Evolutionary conservation across 2,797 vertebrate genomes (phyloP).

Genomic region (Protosalanx chinensis): DNA sequence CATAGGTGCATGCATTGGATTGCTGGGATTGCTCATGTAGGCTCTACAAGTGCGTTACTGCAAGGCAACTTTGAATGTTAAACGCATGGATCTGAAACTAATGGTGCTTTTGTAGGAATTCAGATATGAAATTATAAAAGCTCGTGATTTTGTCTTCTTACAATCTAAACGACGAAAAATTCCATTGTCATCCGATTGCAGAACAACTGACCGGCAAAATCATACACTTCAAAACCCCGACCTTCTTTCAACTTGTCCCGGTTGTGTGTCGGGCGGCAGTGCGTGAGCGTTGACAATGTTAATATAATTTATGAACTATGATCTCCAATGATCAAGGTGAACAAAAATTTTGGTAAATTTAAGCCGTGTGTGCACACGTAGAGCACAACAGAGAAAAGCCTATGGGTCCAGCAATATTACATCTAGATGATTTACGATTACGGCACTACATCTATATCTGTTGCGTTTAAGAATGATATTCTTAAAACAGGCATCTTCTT

Average conservation of each 20-base stretch:
- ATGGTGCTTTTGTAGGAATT: background rate
- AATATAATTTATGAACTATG: too few species aligned
- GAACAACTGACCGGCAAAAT: background rate
- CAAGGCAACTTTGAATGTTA: background rate
- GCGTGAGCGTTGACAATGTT: too few species aligned
- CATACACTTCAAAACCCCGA: background rate
- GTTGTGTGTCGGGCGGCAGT: background rate
- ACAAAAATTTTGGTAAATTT: too few species aligned
- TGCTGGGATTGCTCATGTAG: slow-evolving; percentile 2
- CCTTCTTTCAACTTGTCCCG: background rate
- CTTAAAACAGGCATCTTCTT: background rate
- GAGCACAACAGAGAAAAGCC: too few species aligned
- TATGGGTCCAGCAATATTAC: background rate
- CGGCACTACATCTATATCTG: too few species aligned
- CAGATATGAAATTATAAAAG: background rate
- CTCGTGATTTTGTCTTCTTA: background rate
- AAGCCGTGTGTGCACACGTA: too few species aligned
- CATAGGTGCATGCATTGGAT: slow-evolving; percentile 22
- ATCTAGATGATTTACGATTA: background rate
- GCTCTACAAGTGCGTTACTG: background rate
- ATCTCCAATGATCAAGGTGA: too few species aligned
- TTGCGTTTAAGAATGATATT: background rate
- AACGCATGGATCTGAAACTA: background rate
- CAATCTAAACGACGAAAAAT: background rate
- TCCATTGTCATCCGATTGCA: background rate